phyloP scores from a whole-genome alignment of 2,797 vertebrate genomes.

The Rhinogobio ventralis region DNA sequence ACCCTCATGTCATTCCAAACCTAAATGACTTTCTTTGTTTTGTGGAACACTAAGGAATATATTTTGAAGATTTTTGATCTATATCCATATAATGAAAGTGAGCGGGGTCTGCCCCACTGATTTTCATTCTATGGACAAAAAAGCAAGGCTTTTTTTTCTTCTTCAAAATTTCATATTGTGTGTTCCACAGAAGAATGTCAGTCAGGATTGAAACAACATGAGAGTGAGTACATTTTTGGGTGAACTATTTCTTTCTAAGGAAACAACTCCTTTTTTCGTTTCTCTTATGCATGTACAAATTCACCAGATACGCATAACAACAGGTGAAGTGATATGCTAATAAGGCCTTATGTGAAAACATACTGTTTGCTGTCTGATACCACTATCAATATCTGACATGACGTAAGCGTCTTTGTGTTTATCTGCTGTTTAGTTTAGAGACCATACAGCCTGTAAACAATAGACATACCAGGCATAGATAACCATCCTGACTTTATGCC shows the following conservation, averaged over 20 bases:
- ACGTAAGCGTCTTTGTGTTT: constrained; percentile 65
- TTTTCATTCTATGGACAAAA: not conserved
- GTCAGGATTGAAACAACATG: not conserved
- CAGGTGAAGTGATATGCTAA: constrained; percentile 48
- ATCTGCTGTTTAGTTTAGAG: constrained; percentile 69
- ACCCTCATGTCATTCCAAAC: not conserved
- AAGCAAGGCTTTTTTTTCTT: not conserved
- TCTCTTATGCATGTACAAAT: not conserved
- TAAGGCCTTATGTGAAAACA: constrained; percentile 66
- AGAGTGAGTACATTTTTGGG: not conserved
- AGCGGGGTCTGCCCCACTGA: not conserved
- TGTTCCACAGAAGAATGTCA: not conserved
- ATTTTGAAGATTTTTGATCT: not conserved
- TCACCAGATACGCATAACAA: constrained; percentile 22
- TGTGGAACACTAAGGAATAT: not conserved
- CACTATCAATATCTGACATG: constrained; percentile 59
- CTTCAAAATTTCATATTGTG: not conserved
- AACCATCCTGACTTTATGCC: constrained; percentile 46
- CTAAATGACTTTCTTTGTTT: not conserved
- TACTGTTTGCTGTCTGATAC: constrained; percentile 65
- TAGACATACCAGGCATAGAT: constrained; percentile 53
- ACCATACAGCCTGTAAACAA: constrained; percentile 58
- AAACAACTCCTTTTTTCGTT: not conserved
- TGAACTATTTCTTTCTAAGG: not conserved
- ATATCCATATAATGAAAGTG: not conserved